Conservation (phyloP, 2,888 invertebrate species). For the Biston betularia region DNA sequence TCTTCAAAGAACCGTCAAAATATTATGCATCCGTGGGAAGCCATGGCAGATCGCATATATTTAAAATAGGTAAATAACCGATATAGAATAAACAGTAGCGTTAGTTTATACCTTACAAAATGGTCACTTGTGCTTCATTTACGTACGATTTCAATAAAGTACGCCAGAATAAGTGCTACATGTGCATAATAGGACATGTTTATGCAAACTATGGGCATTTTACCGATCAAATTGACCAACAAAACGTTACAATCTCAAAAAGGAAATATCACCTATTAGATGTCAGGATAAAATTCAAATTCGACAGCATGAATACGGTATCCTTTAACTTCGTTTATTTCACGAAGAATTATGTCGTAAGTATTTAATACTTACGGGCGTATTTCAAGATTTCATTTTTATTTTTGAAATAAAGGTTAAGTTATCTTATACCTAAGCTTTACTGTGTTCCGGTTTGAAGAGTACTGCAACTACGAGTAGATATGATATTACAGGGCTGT, state of each 20-base stretch:
- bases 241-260: slow-evolving; percentile 21
- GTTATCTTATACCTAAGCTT: no score
- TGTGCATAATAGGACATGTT: slow-evolving; percentile 22
- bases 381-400: no score
- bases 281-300: slow-evolving; percentile 22
- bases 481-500: no score
- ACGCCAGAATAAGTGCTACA: slow-evolving; percentile 16
- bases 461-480: no score
- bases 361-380: no score
- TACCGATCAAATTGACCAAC: slow-evolving; percentile 21
- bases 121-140: slow-evolving; percentile 23
- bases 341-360: no score
- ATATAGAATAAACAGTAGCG: not conserved
- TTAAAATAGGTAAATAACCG: no score
- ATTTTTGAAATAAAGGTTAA: no score
- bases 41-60: no score
- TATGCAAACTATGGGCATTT: slow-evolving; percentile 25
- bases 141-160: slow-evolving; percentile 28
- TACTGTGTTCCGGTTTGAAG: no score
- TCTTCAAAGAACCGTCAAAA: no score
- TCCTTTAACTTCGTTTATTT: slow-evolving; percentile 14
- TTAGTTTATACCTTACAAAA: slow-evolving; percentile 9
- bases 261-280: slow-evolving; percentile 20
- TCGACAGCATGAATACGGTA: slow-evolving; percentile 3
- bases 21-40: no score